phyloP scores from a whole-genome alignment of 1,140 invertebrate genomes.

The Drosophila kurseongensis region DNA sequence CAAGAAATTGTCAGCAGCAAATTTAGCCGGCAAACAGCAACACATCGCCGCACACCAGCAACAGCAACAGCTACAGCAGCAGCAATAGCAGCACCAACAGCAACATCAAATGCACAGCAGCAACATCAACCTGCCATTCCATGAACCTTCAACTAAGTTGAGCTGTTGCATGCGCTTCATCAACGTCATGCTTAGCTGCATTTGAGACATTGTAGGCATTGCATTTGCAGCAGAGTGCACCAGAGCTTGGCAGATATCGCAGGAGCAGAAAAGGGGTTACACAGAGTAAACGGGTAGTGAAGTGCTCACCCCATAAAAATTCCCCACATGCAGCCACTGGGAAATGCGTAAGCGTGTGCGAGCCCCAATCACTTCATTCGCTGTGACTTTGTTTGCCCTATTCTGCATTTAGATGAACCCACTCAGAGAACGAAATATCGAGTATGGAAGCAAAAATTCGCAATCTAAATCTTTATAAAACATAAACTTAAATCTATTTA shows the following conservation, averaged over 20 bases:
- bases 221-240: constrained; percentile 39
- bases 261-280: not conserved
- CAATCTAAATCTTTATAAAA: not conserved
- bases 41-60: constrained; percentile 9
- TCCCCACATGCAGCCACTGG: constrained; percentile 24
- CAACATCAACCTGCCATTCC: constrained; percentile 42
- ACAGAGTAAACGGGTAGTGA: not conserved
- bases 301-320: constrained; percentile 21
- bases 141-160: constrained; percentile 62
- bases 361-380: constrained; percentile 50
- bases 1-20: constrained; percentile 81
- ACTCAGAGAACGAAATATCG: not conserved
- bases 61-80: constrained; percentile 39
- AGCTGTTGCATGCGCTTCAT: constrained; percentile 78
- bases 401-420: constrained; percentile 30
- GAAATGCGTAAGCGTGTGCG: no score
- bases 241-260: constrained; percentile 15
- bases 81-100: constrained; percentile 43
- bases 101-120: constrained; percentile 10
- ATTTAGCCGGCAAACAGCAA: constrained; percentile 47
- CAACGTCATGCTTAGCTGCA: constrained; percentile 78
- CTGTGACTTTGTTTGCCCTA: constrained; percentile 36
- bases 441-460: not conserved
- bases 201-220: constrained; percentile 72
- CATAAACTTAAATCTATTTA: no score